These are phyloP conservation scores for Gasterosteus aculeatus DNA, from an alignment of 2,113 vertebrate species.

Conservation along the genomic window DNA sequence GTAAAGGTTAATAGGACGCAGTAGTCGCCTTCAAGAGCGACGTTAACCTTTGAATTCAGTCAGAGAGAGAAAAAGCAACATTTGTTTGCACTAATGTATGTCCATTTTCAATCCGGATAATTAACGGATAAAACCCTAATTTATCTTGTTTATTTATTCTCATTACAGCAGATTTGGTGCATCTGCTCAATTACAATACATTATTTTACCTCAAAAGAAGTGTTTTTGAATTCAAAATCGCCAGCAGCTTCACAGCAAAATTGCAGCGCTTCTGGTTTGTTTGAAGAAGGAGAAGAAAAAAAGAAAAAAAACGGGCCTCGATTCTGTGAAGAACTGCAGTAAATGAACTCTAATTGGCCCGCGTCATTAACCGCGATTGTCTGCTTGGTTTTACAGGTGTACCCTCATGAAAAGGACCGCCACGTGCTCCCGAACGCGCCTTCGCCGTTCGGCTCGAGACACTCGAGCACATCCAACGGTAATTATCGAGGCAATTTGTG, in stretches of 20 bases:
- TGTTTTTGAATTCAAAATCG: neutral
- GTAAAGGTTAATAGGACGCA: neutral
- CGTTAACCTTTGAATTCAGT: neutral
- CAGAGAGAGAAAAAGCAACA: neutral
- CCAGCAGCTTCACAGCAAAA: neutral
- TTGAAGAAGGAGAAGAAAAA: neutral
- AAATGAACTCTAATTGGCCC: conserved; percentile 75
- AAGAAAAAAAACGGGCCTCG: conserved; percentile 5
- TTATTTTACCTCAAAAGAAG: neutral
- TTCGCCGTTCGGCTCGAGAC: conserved; percentile 78
- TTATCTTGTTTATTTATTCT: neutral
- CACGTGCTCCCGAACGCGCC: conserved; percentile 74
- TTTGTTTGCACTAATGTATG: neutral
- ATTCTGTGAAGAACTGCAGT: conserved; percentile 50
- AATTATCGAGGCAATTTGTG: conserved; percentile 51
- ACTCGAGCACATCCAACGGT: conserved; percentile 88
- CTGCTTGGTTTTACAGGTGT: conserved; percentile 83
- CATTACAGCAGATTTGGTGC: neutral
- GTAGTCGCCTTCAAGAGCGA: neutral
- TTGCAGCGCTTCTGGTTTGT: neutral
- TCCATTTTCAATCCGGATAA: neutral
- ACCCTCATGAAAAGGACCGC: conserved; percentile 83
- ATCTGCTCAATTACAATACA: neutral
- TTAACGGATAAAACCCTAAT: neutral
- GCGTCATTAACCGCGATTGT: conserved; percentile 61